Evolutionary conservation across 1,140 invertebrate genomes (phyloP), one percentile per base, ranked within the genome.

Genomic region (Diabrotica virgifera): DNA sequence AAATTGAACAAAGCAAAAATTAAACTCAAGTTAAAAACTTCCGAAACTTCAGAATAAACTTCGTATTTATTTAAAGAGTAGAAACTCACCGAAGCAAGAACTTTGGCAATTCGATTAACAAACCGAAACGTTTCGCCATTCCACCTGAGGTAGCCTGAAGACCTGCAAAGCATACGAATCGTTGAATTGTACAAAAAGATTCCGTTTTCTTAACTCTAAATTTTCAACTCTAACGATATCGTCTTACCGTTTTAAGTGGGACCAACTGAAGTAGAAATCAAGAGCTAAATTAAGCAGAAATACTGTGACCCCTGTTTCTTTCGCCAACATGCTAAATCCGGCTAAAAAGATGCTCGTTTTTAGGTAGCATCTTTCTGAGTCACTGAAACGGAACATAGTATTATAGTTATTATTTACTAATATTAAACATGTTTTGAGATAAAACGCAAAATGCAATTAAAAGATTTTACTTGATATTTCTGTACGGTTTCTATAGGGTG

Each of bases 281-380:
- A 89, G 89, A 58, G 85, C 81, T 55, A 90, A 77, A 76, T 91
- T 92, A 56, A 91, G 82, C 24, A 88, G 83, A 64, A 94, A 83
- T 62, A 95, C 87, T 7, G 92, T 95, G 52, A 97, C 86, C 53
- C 94, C 94, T 38, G 93, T 94, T 79, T 96, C 94, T 81, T 96
- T 97, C 63, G 92, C 91, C 66, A 96, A 82, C 89, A 95, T 94
- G 66, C 93, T 91, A 14, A 93, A 78, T n/a, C 87, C 86, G 5
- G 87, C 89, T 3, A 90, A 78, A 2, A 85, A 69, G 9, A 88
- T 84, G 69, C 88, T 90, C 24, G 24, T 24, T 24, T 24, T 24
- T 24, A 24, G 24, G 24, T 24, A 24, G 24, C 24, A 24, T 24
- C 24, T 24, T 24, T 24, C 24, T 24, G 24, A 24, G 24, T 24